A percentile compares a stretch with the other conserved stretches of the same genome.
These are phyloP conservation scores for Lampris incognitus DNA, from an alignment of 2,113 vertebrate genomes.

Conservation along the genomic window DNA sequence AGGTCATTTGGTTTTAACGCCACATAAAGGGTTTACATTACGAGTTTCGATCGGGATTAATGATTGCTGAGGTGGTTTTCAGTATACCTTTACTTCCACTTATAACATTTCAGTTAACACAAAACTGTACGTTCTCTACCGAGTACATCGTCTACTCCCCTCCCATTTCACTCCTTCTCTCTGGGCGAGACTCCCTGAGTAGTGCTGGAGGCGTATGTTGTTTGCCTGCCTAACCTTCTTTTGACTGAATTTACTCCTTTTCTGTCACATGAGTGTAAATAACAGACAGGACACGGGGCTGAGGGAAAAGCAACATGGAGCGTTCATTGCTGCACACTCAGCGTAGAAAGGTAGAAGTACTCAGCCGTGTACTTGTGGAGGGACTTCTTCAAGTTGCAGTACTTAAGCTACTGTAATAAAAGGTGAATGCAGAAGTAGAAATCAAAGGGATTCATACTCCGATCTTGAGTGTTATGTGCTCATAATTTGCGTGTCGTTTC, in stretches of 20 bases:
- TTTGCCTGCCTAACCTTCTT: too few species aligned
- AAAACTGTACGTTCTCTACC: constrained; percentile 2
- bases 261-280: constrained; percentile 42
- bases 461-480: constrained; percentile 1
- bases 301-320: constrained; percentile 61
- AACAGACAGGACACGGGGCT: constrained; percentile 50
- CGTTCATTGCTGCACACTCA: constrained; percentile 59
- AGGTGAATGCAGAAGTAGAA: not conserved
- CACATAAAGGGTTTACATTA: constrained; percentile 63
- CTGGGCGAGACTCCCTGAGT: constrained; percentile 26
- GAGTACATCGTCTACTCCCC: not conserved
- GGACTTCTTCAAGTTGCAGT: constrained; percentile 55
- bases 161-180: constrained; percentile 34
- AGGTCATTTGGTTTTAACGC: constrained; percentile 68
- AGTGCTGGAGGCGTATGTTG: too few species aligned
- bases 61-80: constrained; percentile 21
- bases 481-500: not conserved
- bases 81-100: constrained; percentile 49
- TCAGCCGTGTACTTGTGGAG: constrained; percentile 48
- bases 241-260: too few species aligned
- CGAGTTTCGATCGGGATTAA: constrained; percentile 65
- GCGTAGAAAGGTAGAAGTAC: constrained; percentile 62
- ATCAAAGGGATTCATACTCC: not conserved
- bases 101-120: constrained; percentile 44
- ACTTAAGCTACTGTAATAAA: constrained; percentile 34